Percentiles rank a stretch among this genome's conserved stretches.
Evolutionary conservation across 2,888 invertebrate species (phyloP).

Genomic region (Lottia gigantea): DNA sequence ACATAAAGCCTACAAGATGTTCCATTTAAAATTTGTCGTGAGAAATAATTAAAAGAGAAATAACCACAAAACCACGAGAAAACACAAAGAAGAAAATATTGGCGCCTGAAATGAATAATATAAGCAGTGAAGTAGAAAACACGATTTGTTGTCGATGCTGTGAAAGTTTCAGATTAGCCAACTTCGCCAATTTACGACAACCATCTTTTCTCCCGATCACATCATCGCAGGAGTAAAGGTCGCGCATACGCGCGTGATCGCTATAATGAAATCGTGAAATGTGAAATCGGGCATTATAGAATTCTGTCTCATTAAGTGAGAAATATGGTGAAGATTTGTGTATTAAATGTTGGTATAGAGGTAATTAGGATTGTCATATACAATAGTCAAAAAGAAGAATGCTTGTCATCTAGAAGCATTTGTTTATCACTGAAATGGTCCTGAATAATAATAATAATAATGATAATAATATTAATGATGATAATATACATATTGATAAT

Average conservation of each 20-base stretch:
- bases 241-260: conserved; percentile 6
- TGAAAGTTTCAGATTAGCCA: conserved; percentile 7
- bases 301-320: not conserved
- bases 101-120: conserved; percentile 7
- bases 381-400: no score
- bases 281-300: conserved; percentile 6
- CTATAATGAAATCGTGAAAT: conserved; percentile 6
- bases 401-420: no score
- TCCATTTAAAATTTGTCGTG: not conserved
- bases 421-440: no score
- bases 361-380: no score
- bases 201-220: not conserved
- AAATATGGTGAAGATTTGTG: no score
- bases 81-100: conserved; percentile 9
- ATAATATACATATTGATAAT: no score
- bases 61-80: conserved; percentile 7
- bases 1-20: no score
- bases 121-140: not conserved
- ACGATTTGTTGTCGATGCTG: not conserved
- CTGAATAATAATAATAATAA: no score
- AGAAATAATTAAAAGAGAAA: conserved; percentile 1
- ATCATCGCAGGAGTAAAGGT: not conserved
- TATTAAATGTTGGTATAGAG: no score
- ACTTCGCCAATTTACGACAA: conserved; percentile 1
- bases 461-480: no score